Conservation (phyloP, 2,797 vertebrate species). For the Leucoraja ocellata region DNA sequence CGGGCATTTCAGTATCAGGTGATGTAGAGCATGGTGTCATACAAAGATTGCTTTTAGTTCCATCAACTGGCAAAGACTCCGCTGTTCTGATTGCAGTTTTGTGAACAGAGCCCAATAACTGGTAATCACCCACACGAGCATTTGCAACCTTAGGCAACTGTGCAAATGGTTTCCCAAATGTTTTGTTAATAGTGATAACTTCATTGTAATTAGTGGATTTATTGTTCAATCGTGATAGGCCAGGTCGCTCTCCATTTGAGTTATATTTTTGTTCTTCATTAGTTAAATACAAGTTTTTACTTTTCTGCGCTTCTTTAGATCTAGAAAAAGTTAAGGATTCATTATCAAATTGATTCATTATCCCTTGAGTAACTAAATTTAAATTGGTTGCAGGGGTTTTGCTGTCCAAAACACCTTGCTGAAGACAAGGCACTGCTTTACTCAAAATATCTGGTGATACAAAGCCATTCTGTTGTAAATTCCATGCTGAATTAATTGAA, state of each 20-base stretch:
- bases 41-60: not conserved
- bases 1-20: not conserved
- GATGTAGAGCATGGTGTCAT: too few relatives aligned
- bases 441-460: not conserved
- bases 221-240: not conserved
- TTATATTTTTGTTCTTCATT: not conserved
- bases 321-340: not conserved
- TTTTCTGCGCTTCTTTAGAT: not conserved
- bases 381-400: not conserved
- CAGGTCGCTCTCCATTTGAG: not conserved
- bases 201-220: not conserved
- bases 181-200: not conserved
- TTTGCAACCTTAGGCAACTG: not conserved
- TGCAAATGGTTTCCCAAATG: not conserved
- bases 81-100: not conserved
- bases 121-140: not conserved
- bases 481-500: not conserved
- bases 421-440: slow-evolving; percentile 8
- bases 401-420: not conserved
- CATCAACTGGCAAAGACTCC: not conserved
- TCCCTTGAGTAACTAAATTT: not conserved
- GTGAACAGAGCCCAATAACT: not conserved
- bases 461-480: not conserved
- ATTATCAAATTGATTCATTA: not conserved
- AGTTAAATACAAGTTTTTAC: not conserved